Evolutionary conservation across 2,888 invertebrate genomes (phyloP).

Genomic region (Operophtera brumata): DNA sequence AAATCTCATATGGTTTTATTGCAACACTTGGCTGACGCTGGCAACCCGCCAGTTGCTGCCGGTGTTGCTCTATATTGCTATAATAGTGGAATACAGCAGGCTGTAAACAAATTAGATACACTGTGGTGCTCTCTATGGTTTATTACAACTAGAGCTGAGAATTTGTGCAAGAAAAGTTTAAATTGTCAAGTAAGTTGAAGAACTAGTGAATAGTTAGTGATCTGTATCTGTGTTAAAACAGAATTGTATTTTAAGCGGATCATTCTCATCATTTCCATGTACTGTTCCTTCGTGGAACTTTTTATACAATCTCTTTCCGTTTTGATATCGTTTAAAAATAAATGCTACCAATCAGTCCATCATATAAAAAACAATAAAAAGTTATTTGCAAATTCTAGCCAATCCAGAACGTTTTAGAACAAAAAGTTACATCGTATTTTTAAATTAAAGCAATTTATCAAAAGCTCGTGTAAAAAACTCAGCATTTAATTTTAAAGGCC

Average conservation of each 20-base stretch:
- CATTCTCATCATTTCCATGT: too few species aligned
- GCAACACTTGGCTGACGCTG: constrained; percentile 12
- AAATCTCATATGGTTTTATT: constrained; percentile 16
- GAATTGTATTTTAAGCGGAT: too few species aligned
- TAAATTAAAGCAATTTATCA: neutral
- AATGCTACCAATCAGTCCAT: too few species aligned
- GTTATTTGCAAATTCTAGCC: too few species aligned
- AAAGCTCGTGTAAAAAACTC: neutral
- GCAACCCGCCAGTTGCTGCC: constrained; percentile 15
- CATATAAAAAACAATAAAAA: too few species aligned
- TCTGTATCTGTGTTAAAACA: too few species aligned
- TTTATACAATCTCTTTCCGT: too few species aligned
- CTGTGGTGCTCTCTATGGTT: neutral
- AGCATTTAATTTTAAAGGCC: neutral
- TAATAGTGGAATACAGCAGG: neutral
- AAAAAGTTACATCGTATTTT: neutral
- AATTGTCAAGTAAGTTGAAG: too few species aligned
- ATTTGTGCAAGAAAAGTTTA: neutral
- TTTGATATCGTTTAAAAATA: too few species aligned
- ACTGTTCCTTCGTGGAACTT: too few species aligned
- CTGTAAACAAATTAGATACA: neutral
- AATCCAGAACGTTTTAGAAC: neutral
- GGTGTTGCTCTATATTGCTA: neutral
- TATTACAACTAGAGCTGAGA: constrained; percentile 1
- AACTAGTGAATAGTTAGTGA: too few species aligned